Evolutionary conservation across 2,888 invertebrate species (phyloP), one percentile per base, ranked within the genome.

Genomic region (Dryocosmus kuriphilus): DNA sequence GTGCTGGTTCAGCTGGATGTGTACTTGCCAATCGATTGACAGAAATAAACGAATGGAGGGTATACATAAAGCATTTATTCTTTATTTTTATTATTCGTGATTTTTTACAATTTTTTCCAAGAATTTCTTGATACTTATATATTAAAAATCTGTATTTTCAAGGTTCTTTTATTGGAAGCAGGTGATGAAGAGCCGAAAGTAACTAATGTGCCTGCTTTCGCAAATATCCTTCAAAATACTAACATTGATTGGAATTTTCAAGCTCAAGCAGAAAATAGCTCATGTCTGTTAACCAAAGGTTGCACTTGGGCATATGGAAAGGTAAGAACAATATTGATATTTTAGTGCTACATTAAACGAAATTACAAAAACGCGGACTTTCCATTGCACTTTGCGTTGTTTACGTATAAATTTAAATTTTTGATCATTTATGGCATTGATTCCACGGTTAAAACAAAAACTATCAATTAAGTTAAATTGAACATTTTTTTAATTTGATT

Each of bases 301-400:
- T 97, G 97, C 88, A 95, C 95, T 86, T 98, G 97, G 97, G 97
- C 98, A 0, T 94, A 97, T 79, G 98, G 98, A 71, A 97, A 97
- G 92, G 93, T 93, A 55, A 80, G 14, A 35, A 24, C 16, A 14
- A 14, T 41, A 41, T 3, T 41, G 16, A 41, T 4, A 16, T 41
- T 41, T 41, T 16, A 41, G 16, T 41, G 4, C 14, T 4, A 41
- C 41, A 14, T 41, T 41, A 16, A 16, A 16, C 41, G 16, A 41
- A 41, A 41, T 16, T 16, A 41, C 41, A 41, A 16, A 16, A 41
- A 41, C 14, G 2, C 4, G n/a, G n/a, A n/a, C n/a, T n/a, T n/a
- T n/a, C n/a, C n/a, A n/a, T n/a, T n/a, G n/a, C n/a, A n/a, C n/a
- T n/a, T n/a, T n/a, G n/a, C n/a, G n/a, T n/a, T n/a, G n/a, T n/a